A percentile compares a stretch with the other conserved stretches of the same genome.
phyloP scores from a whole-genome alignment of 2,888 invertebrate genomes.

The Rotaria macrura region DNA sequence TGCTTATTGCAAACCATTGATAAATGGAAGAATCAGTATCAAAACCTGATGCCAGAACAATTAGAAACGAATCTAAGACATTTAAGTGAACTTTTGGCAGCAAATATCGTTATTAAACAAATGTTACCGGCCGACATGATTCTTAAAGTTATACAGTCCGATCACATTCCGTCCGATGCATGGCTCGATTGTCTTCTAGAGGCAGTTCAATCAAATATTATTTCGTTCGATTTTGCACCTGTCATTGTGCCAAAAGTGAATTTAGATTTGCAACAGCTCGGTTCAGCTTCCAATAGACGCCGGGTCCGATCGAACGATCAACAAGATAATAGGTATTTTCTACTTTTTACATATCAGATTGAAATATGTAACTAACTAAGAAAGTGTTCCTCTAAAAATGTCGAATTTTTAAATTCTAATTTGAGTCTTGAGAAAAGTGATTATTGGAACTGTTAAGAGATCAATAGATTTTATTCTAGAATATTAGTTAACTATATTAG shows the following conservation, averaged over 20 bases:
- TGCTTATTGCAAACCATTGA: not conserved
- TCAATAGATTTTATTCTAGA: too few relatives aligned
- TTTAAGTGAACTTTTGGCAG: not conserved
- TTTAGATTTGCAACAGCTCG: not conserved
- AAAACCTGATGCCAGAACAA: not conserved
- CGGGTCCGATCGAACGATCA: too few relatives aligned
- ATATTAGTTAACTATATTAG: not conserved
- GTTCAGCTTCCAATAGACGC: too few relatives aligned
- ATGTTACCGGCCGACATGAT: not conserved
- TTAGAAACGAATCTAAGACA: not conserved
- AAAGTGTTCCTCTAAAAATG: too few relatives aligned
- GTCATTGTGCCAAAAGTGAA: not conserved
- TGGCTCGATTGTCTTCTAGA: not conserved
- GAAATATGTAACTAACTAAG: not conserved
- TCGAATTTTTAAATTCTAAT: not conserved
- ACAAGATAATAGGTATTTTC: too few relatives aligned
- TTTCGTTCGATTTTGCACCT: not conserved
- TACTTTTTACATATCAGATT: not conserved
- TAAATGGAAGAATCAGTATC: not conserved
- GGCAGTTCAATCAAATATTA: not conserved
- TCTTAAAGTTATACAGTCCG: not conserved
- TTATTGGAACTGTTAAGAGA: too few relatives aligned
- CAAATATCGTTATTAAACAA: not conserved
- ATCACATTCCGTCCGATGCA: not conserved
- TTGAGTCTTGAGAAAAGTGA: not conserved